Evolutionary conservation across 1,140 invertebrate species (phyloP).

Genomic region (Frieseomelitta varia): DNA sequence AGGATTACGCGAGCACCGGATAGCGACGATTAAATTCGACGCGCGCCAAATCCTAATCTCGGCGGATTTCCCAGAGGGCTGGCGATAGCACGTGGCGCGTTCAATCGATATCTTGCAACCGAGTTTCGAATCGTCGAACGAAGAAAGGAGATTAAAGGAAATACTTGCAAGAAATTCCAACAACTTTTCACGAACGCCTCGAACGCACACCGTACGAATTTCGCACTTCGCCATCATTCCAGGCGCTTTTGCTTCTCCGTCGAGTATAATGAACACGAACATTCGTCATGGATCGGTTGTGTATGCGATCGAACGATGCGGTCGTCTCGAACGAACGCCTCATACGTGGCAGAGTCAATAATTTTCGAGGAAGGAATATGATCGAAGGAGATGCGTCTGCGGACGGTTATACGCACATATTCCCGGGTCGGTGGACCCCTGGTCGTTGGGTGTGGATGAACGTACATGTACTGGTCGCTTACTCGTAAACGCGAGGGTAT

Average conservation of each 20-base stretch:
- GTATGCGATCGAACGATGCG: constrained; percentile 14
- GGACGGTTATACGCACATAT: constrained; percentile 54
- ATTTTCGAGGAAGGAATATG: constrained; percentile 70
- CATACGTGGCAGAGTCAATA: constrained; percentile 69
- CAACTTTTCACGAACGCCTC: too few relatives aligned
- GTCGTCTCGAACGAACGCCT: constrained; percentile 52
- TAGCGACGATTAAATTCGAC: constrained; percentile 24
- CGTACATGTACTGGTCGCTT: constrained; percentile 59
- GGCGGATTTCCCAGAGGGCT: constrained; percentile 59
- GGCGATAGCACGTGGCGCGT: constrained; percentile 42
- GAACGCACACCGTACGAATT: too few relatives aligned
- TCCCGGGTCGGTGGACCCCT: constrained; percentile 36
- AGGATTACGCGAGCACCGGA: constrained; percentile 2
- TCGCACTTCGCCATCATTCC: too few relatives aligned
- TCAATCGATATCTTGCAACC: neutral
- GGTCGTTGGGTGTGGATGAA: constrained; percentile 16
- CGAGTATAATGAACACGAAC: neutral
- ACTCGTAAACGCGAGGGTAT: constrained; percentile 72
- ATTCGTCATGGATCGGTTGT: constrained; percentile 21
- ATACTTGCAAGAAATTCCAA: neutral
- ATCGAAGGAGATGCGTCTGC: constrained; percentile 73
- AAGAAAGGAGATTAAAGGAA: neutral
- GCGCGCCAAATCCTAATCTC: constrained; percentile 63
- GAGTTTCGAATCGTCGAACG: neutral
- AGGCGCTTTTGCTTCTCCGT: neutral